Evolutionary conservation across 2,888 invertebrate species (phyloP).

Genomic region (Trachelus stipa): DNA sequence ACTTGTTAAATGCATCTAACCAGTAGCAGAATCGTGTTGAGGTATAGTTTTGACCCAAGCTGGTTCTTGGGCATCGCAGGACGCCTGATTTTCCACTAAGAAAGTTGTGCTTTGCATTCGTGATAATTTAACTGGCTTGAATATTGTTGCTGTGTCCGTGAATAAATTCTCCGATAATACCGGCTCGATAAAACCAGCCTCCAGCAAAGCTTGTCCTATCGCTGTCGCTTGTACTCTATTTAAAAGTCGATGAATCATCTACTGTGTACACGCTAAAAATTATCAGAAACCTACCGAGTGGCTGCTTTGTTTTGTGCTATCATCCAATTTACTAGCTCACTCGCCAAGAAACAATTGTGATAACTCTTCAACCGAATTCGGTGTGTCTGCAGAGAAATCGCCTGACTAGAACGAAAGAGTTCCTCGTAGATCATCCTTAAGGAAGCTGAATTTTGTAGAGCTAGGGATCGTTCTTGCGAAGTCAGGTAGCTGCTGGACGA

Average conservation of each 20-base stretch:
- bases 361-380: slow-evolving; percentile 81
- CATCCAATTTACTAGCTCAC: slow-evolving; percentile 86
- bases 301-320: slow-evolving; percentile 81
- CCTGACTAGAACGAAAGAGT: slow-evolving; percentile 70
- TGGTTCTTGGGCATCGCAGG: slow-evolving; percentile 72
- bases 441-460: slow-evolving; percentile 72
- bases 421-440: slow-evolving; percentile 74
- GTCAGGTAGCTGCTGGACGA: slow-evolving; percentile 65
- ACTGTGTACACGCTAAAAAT: background rate
- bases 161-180: slow-evolving; percentile 65
- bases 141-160: slow-evolving; percentile 68
- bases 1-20: slow-evolving; percentile 38
- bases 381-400: slow-evolving; percentile 73
- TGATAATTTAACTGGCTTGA: slow-evolving; percentile 65
- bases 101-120: slow-evolving; percentile 58
- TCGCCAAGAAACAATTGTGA: slow-evolving; percentile 81
- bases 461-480: slow-evolving; percentile 70
- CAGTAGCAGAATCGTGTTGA: slow-evolving; percentile 66
- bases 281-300: slow-evolving; percentile 71
- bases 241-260: background rate
- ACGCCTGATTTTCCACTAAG: slow-evolving; percentile 64
- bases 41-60: slow-evolving; percentile 74
- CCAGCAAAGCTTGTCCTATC: slow-evolving; percentile 82
- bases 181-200: slow-evolving; percentile 80
- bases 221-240: slow-evolving; percentile 79